phyloP scores from a whole-genome alignment of 2,888 invertebrate genomes.

The Teleogryllus oceanicus region DNA sequence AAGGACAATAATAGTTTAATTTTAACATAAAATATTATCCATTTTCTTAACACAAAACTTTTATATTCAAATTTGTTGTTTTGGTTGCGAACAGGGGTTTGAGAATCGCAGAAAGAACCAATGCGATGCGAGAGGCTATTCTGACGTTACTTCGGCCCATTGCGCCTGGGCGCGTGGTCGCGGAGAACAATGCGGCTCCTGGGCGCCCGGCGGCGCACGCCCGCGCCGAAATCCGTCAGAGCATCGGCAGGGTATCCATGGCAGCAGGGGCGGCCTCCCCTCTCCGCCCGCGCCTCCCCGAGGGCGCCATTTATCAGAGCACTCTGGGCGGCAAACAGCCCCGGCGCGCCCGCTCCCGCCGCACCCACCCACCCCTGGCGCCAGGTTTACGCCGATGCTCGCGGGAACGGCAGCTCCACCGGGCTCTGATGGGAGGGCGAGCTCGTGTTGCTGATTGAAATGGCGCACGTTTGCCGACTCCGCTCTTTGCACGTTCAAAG shows the following conservation, averaged over 20 bases:
- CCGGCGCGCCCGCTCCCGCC: background rate
- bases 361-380: background rate
- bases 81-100: no score
- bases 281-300: background rate
- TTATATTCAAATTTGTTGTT: no score
- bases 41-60: no score
- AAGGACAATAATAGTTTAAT: no score
- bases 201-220: background rate
- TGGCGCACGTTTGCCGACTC: background rate
- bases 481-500: background rate
- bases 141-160: no score
- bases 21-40: no score
- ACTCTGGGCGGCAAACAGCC: background rate
- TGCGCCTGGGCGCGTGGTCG: no score
- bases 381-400: no score
- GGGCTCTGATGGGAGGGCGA: background rate
- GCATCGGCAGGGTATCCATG: background rate
- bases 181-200: background rate
- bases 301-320: constrained; percentile 1
- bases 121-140: no score
- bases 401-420: no score
- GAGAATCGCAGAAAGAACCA: no score
- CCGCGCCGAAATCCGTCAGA: constrained; percentile 2
- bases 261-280: background rate
- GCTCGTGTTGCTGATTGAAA: background rate